Base-by-base conservation (phyloP, 2,888 invertebrate genomes). In the Beris chalybata region DNA sequence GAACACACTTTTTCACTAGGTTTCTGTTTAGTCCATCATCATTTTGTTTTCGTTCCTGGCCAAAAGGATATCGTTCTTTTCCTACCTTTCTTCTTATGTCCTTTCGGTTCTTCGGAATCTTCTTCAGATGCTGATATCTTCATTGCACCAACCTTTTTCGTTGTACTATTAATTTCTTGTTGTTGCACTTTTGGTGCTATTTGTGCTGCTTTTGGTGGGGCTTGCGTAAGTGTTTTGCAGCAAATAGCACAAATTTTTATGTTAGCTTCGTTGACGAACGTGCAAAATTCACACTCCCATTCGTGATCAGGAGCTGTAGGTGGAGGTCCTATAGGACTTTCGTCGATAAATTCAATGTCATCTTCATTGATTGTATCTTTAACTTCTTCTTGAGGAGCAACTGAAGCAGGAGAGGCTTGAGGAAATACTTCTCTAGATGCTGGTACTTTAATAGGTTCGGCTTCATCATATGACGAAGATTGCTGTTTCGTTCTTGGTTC, bases 241-340 rank as follows among this genome's bases (percentile, higher is more conserved):
- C 95, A 95, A 59, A 95, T 87, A 12, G 86, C 84, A 76, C 95
- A 95, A 47, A 95, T 90, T 72, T 89, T 87, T 0, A 88, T 86
- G 22, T 89, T 90, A 0, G 90, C 82, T 69, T 90, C 89, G 76
- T 95, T 95, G 4, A 93, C 89, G 76, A 89, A 94, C 0, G 95
- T 95, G 76, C 95, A 95, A 75, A 93, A 92, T 75, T 93, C 92
- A 78, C 95, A 95, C 71, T 91, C 88, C 95, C 95, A 95, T 65
- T 85, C 82, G 12, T 85, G 81, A 47, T 78, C 81, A 0, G 87
- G 86, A 12, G 85, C 82, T 1, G 83, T 82, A 12, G 83, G 82
- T 63, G 79, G 82, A 9, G 71, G 69, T 30, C 71, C 68, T 1
- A 29, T 9, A 15, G 70, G 68, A 57, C 80, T 79, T n/a, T 77